phyloP scores from a whole-genome alignment of 2,797 vertebrate species.

The Anguilla marmorata region DNA sequence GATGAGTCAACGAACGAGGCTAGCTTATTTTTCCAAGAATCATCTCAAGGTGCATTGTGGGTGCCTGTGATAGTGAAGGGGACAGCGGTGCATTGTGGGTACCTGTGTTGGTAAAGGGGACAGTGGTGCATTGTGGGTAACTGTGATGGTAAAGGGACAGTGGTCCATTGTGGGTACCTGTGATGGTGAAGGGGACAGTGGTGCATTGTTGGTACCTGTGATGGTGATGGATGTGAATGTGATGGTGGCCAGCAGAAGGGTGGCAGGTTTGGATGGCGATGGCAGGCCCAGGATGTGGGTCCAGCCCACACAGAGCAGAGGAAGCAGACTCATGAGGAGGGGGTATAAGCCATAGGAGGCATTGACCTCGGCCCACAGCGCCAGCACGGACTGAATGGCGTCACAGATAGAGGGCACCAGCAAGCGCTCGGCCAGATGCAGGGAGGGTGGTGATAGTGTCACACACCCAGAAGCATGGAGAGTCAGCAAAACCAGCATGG shows the following conservation, averaged over 20 bases:
- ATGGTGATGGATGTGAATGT: slow-evolving; percentile 57
- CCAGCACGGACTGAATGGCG: slow-evolving; percentile 62
- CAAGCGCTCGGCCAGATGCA: slow-evolving; percentile 63
- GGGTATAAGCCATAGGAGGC: slow-evolving; percentile 52
- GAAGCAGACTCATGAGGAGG: slow-evolving; percentile 59
- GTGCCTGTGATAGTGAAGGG: too few relatives aligned
- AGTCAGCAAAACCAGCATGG: slow-evolving; percentile 61
- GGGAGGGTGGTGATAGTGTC: slow-evolving; percentile 59
- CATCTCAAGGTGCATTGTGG: too few relatives aligned
- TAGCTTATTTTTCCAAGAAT: too few relatives aligned
- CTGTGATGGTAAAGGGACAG: background rate
- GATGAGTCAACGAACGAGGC: too few relatives aligned
- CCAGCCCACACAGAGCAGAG: slow-evolving; percentile 60
- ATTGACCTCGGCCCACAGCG: slow-evolving; percentile 62
- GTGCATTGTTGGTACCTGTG: slow-evolving; percentile 58
- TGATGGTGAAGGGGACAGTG: background rate
- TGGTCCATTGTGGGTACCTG: background rate
- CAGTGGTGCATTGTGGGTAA: too few relatives aligned
- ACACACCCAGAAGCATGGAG: slow-evolving; percentile 60
- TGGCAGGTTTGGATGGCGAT: slow-evolving; percentile 49
- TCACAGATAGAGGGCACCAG: slow-evolving; percentile 70
- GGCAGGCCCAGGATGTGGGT: slow-evolving; percentile 59
- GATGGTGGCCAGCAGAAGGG: slow-evolving; percentile 55
- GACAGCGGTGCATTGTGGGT: too few relatives aligned
- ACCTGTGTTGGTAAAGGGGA: too few relatives aligned